Evolutionary conservation across 2,888 invertebrate species (phyloP).

Genomic region (Muscina levida): DNA sequence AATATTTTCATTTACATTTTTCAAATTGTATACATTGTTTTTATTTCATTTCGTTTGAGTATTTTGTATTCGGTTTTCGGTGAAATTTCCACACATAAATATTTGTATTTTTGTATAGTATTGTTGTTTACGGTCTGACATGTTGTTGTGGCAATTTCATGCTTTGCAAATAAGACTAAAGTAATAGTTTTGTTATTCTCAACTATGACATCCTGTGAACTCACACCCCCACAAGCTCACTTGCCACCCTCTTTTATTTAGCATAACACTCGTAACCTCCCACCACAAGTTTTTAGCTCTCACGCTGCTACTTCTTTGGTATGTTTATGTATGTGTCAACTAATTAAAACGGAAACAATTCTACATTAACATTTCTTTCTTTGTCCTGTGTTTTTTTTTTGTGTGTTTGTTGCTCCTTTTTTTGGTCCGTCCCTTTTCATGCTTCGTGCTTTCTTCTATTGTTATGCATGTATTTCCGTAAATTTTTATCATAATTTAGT

Average conservation of each 20-base stretch:
- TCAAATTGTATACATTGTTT: slow-evolving; percentile 17
- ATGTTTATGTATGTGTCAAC: slow-evolving; percentile 61
- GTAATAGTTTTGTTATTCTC: slow-evolving; percentile 39
- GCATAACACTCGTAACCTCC: slow-evolving; percentile 21
- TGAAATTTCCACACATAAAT: slow-evolving; percentile 27
- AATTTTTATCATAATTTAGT: slow-evolving; percentile 43
- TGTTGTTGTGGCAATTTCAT: slow-evolving; percentile 45
- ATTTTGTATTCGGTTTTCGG: neutral
- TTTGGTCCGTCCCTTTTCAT: slow-evolving; percentile 5
- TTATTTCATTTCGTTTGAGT: slow-evolving; percentile 24
- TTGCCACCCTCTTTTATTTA: slow-evolving; percentile 8
- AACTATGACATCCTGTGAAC: neutral
- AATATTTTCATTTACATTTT: slow-evolving; percentile 48
- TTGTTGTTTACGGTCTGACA: slow-evolving; percentile 33
- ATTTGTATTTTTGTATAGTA: slow-evolving; percentile 18
- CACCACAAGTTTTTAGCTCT: slow-evolving; percentile 29
- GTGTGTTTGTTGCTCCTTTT: slow-evolving; percentile 3
- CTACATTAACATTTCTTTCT: slow-evolving; percentile 60
- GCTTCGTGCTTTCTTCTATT: slow-evolving; percentile 29
- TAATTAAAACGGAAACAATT: slow-evolving; percentile 65
- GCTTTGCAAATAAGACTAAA: slow-evolving; percentile 26
- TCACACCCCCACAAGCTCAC: too few relatives aligned
- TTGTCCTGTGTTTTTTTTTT: slow-evolving; percentile 21
- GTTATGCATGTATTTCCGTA: slow-evolving; percentile 61
- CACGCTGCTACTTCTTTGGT: neutral